Percentiles rank a stretch among this genome's conserved stretches.
These are phyloP conservation scores for Scolopax rusticola DNA, from an alignment of 2,797 vertebrate species.

Conservation along the genomic window DNA sequence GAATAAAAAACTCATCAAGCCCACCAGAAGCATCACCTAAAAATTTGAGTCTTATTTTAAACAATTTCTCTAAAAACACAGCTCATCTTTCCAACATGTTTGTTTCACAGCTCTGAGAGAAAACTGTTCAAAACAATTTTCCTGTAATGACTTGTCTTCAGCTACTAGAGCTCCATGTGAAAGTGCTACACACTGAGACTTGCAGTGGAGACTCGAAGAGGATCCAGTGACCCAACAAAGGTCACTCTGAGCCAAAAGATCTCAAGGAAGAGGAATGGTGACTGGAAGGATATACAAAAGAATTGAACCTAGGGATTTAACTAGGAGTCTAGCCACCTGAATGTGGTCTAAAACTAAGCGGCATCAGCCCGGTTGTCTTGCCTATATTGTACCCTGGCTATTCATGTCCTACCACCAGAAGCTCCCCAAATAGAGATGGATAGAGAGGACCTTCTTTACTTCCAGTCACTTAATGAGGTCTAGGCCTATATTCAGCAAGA, in stretches of 20 bases:
- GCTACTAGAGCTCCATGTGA: not conserved
- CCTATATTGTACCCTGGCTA: not conserved
- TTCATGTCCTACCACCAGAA: not conserved
- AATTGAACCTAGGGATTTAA: not conserved
- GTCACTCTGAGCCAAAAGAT: not conserved
- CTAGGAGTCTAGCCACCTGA: not conserved
- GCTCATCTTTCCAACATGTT: not conserved
- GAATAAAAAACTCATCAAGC: not conserved
- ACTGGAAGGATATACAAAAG: not conserved
- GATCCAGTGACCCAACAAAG: not conserved
- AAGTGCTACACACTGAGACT: not conserved
- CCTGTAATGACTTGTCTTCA: not conserved
- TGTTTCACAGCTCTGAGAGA: not conserved
- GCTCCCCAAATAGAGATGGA: not conserved
- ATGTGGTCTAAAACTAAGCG: not conserved
- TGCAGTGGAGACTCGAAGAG: not conserved
- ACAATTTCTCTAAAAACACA: not conserved
- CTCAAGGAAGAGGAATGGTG: not conserved
- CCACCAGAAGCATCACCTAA: not conserved
- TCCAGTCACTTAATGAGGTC: not conserved
- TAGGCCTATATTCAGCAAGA: not conserved
- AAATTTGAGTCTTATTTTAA: not conserved
- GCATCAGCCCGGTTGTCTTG: not conserved
- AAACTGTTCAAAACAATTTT: not conserved
- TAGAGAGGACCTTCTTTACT: not conserved